phyloP scores from a whole-genome alignment of 2,797 vertebrate genomes.

The Phoeniculus purpureus region DNA sequence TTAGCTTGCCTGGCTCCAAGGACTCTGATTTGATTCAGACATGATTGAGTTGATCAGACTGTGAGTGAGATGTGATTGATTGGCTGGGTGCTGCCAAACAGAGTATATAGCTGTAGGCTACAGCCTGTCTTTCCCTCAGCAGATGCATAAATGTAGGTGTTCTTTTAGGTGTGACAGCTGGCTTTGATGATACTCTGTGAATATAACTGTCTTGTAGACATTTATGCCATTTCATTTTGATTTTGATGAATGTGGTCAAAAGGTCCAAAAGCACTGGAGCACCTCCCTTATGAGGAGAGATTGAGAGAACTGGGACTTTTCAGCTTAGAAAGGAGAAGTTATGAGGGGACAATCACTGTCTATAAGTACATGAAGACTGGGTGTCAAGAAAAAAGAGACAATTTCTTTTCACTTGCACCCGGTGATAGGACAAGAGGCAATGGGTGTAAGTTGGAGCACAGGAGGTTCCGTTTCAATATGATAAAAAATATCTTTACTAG shows the following conservation, averaged over 20 bases:
- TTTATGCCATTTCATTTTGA: not conserved
- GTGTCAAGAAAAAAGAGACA: too few relatives aligned
- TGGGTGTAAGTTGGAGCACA: too few relatives aligned
- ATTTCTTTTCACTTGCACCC: too few relatives aligned
- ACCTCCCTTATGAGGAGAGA: too few relatives aligned
- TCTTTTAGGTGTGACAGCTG: not conserved
- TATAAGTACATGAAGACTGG: too few relatives aligned
- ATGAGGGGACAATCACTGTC: too few relatives aligned
- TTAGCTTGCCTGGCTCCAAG: constrained; percentile 1
- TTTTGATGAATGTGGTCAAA: not conserved
- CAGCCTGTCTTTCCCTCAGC: not conserved
- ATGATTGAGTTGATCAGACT: not conserved
- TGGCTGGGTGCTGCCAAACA: not conserved
- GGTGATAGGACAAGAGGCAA: too few relatives aligned
- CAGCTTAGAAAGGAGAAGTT: too few relatives aligned
- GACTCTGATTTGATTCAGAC: not conserved
- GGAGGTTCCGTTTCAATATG: too few relatives aligned
- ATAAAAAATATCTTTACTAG: too few relatives aligned
- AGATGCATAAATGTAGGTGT: not conserved
- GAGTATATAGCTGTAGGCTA: not conserved
- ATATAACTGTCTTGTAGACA: not conserved
- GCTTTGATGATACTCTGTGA: not conserved
- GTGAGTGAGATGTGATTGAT: not conserved
- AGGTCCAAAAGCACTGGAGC: not conserved
- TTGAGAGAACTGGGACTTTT: too few relatives aligned